Conservation (phyloP, 2,113 vertebrate genomes). For the Colaptes auratus region DNA sequence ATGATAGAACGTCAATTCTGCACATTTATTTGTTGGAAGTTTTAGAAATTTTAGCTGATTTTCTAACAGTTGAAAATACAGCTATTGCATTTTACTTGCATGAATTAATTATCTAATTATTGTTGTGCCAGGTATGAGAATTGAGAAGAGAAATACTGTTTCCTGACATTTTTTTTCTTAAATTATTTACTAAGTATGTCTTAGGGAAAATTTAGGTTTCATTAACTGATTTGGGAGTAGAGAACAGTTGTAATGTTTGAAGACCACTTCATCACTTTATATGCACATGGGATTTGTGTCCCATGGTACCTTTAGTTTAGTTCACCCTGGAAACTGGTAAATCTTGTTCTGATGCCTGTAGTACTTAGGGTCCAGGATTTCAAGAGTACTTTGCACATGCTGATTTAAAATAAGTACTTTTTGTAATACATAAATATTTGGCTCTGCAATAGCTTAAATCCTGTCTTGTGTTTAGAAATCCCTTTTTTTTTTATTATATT, state of each 20-base stretch:
- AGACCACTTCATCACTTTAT: neutral
- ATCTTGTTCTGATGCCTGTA: constrained; percentile 31
- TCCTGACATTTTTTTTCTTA: neutral
- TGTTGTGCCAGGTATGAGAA: neutral
- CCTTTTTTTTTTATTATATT: constrained; percentile 1
- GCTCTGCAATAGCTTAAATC: neutral
- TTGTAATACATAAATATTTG: neutral
- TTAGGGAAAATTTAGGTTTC: neutral
- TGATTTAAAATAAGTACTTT: neutral
- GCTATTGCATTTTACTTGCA: neutral
- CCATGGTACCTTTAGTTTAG: constrained; percentile 7
- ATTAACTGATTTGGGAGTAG: neutral
- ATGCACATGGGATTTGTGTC: neutral
- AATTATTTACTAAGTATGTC: neutral
- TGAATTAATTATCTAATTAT: neutral
- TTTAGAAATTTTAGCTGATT: neutral
- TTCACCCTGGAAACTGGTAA: neutral
- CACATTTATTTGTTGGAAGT: neutral
- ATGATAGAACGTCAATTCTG: neutral
- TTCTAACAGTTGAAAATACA: neutral
- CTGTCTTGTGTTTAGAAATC: constrained; percentile 36
- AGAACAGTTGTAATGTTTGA: neutral
- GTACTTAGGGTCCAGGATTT: constrained; percentile 50
- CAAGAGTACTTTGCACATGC: constrained; percentile 34
- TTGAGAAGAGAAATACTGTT: neutral